phyloP scores from a whole-genome alignment of 2,888 invertebrate genomes.

The Rhaphigaster nebulosa region DNA sequence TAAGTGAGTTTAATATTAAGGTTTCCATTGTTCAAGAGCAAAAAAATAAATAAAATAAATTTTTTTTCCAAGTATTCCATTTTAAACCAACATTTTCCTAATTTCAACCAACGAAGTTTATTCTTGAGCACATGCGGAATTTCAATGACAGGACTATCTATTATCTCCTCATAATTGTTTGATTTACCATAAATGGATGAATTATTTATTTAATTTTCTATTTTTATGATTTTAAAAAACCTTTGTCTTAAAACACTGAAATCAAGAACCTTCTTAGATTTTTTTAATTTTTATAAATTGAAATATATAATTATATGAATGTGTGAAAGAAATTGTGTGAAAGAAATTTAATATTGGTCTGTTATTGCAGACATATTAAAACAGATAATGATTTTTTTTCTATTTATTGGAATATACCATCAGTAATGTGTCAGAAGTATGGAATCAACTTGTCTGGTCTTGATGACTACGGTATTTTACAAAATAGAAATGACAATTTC shows the following conservation, averaged over 20 bases:
- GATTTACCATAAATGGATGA: too few species aligned
- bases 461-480: constrained; percentile 75
- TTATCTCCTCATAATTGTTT: too few species aligned
- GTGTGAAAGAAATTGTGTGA: too few species aligned
- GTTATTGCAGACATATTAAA: not conserved
- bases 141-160: too few species aligned
- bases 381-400: constrained; percentile 62
- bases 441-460: constrained; percentile 75
- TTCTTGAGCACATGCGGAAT: not conserved
- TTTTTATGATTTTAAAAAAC: too few species aligned
- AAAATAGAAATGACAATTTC: constrained; percentile 77
- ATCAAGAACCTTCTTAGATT: too few species aligned
- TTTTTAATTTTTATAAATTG: too few species aligned
- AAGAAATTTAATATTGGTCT: not conserved
- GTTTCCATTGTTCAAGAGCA: not conserved
- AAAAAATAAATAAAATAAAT: not conserved
- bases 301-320: too few species aligned
- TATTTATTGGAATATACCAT: constrained; percentile 84
- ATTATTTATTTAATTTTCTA: too few species aligned
- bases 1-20: not conserved
- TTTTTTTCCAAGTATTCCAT: not conserved
- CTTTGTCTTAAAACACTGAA: too few species aligned
- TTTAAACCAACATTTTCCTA: not conserved
- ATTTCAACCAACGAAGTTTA: not conserved
- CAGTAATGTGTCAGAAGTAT: constrained; percentile 78